Conservation (phyloP, 1,140 invertebrate species). For the Drosophila virilis region DNA sequence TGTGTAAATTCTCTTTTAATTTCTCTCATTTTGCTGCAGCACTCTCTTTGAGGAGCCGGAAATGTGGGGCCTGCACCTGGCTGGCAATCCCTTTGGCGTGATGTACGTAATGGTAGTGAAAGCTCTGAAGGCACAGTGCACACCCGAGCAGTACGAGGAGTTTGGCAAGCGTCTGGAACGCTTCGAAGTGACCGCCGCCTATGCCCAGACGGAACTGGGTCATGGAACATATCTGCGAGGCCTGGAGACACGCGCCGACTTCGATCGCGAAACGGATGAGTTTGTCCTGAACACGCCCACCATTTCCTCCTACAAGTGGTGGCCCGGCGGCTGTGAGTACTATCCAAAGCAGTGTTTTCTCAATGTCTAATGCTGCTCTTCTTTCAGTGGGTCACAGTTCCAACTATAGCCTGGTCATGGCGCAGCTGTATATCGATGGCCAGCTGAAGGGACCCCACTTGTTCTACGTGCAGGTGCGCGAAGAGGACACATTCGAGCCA, state of each 20-base stretch:
- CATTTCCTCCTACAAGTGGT: slow-evolving; percentile 96
- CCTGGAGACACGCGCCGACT: slow-evolving; percentile 95
- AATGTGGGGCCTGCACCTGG: slow-evolving; percentile 87
- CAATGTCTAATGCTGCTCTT: not conserved
- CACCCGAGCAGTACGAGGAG: slow-evolving; percentile 92
- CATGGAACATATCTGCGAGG: slow-evolving; percentile 97
- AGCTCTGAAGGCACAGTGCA: slow-evolving; percentile 91
- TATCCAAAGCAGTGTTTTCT: not conserved
- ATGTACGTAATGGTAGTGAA: slow-evolving; percentile 87
- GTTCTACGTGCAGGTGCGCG: slow-evolving; percentile 95
- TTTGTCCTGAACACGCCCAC: slow-evolving; percentile 96
- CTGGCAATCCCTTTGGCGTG: slow-evolving; percentile 91
- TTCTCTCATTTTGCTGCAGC: too few relatives aligned
- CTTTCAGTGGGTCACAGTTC: slow-evolving; percentile 94
- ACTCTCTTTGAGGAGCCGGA: slow-evolving; percentile 69
- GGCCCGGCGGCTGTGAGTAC: slow-evolving; percentile 95
- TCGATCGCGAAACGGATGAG: slow-evolving; percentile 93
- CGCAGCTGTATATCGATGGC: slow-evolving; percentile 93
- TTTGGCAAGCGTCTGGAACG: slow-evolving; percentile 90
- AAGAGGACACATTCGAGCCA: slow-evolving; percentile 94
- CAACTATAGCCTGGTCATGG: slow-evolving; percentile 95
- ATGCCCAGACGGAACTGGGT: slow-evolving; percentile 97
- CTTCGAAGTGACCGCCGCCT: slow-evolving; percentile 92
- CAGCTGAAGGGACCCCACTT: slow-evolving; percentile 94
- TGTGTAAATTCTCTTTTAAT: too few relatives aligned